Base-by-base conservation (phyloP, 2,113 vertebrate species). In the Stictonetta naevosa region DNA sequence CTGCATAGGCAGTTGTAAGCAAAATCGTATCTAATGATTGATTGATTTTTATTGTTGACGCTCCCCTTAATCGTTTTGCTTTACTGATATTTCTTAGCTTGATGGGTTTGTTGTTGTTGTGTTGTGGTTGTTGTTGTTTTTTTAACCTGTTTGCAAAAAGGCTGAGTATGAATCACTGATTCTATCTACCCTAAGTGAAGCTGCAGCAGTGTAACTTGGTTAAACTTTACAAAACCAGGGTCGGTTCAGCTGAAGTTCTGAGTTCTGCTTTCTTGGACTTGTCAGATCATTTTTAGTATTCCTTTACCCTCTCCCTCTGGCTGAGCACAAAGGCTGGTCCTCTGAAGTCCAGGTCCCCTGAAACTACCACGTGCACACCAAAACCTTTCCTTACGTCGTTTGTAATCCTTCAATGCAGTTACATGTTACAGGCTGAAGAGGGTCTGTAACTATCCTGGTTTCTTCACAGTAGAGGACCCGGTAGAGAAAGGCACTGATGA, bases 241-340 rank as follows among this genome's bases (percentile, higher is more conserved):
- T 6, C 34, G 8, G 22, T 64, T 78, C 78, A 87, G 74, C 34
- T 72, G 50, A 72, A 59, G 11, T 38, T 90, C 78, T 58, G 3
- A 59, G 11, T 38, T 90, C 78, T 58, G 3, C 25, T 50, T 72
- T 50, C 52, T 74, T 90, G 44, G 55, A 80, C 72, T 60, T 68
- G 3, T 29, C 60, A 55, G 2, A 4, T 52, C 0, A 0, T 34
- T 62, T 88, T 42, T 38, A 20, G 14, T 28, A 11, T 5, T 60
- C 13, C 64, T 66, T 60, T 15, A 8, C 40, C 16, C 9, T 68
- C 74, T 17, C 22, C 4, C 13, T 71, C 44, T 36, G 42, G 17
- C 28, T 52, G 5, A 20, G 36, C 11, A 25, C 16, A 13, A 46
- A 56, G 25, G 29, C 29, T 58, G 21, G 12, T 85, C 50, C 50